Conservation (phyloP, 2,113 vertebrate genomes). For the Lophotis ruficrista region DNA sequence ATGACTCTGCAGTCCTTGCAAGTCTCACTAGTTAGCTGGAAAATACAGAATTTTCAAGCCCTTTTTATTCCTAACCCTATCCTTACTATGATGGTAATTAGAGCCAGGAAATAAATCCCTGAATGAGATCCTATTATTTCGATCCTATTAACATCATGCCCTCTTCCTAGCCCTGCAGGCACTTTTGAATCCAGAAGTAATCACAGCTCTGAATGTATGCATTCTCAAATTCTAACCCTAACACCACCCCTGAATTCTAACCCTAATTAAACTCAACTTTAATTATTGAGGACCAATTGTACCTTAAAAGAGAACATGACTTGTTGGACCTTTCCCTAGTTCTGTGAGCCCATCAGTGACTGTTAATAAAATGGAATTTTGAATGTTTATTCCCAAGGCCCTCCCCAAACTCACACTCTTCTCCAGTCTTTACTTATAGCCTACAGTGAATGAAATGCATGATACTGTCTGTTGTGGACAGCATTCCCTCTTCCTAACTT, state of each 20-base stretch:
- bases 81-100: conserved; percentile 42
- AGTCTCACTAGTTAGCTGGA: neutral
- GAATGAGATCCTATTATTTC: conserved; percentile 62
- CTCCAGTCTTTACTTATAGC: neutral
- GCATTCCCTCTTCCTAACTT: neutral
- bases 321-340: neutral
- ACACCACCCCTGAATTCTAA: conserved; percentile 11
- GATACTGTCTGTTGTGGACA: neutral
- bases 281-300: conserved; percentile 35
- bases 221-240: conserved; percentile 43
- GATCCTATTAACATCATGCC: conserved; percentile 42
- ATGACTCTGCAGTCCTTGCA: neutral
- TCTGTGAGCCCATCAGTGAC: neutral
- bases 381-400: neutral
- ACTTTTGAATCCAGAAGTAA: conserved; percentile 47
- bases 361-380: neutral
- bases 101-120: conserved; percentile 39
- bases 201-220: neutral
- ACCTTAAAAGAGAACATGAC: conserved; percentile 15
- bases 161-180: conserved; percentile 39
- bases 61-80: neutral
- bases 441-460: neutral
- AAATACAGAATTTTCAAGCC: neutral
- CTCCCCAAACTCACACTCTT: neutral
- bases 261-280: conserved; percentile 52